These are phyloP conservation scores for Tokudaia muenninki DNA, from an alignment of 2,797 vertebrate genomes.

Conservation along the genomic window DNA sequence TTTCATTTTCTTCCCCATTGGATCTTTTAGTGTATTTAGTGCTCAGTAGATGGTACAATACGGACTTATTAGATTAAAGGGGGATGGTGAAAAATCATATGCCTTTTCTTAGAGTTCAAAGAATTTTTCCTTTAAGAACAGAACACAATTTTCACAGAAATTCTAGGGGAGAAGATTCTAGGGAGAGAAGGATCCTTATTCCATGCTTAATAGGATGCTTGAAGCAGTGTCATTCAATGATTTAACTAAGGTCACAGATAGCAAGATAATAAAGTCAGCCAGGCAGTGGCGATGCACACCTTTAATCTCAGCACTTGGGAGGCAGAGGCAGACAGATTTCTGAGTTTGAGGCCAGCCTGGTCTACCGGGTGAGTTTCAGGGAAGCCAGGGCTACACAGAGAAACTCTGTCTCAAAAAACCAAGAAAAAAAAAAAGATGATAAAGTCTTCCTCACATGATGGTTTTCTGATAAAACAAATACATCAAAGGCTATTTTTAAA, in stretches of 20 bases:
- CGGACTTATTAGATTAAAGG: background rate
- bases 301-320: too few species aligned
- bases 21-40: background rate
- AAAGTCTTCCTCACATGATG: background rate
- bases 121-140: constrained; percentile 23
- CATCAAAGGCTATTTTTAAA: background rate
- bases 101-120: constrained; percentile 35
- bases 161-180: background rate
- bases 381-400: too few species aligned
- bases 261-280: background rate
- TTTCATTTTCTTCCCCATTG: constrained; percentile 9
- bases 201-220: constrained; percentile 7
- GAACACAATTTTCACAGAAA: constrained; percentile 17
- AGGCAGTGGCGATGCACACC: too few species aligned
- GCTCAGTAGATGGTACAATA: background rate
- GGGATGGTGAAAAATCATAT: background rate
- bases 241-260: background rate
- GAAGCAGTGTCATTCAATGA: background rate
- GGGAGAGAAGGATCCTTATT: background rate
- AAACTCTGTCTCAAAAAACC: too few species aligned
- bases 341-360: too few species aligned
- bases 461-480: background rate
- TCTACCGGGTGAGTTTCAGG: too few species aligned
- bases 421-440: background rate
- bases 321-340: too few species aligned